A percentile compares a stretch with the other conserved stretches of the same genome.
Evolutionary conservation across 1,140 invertebrate species (phyloP).

Genomic region (Nylanderia fulva): DNA sequence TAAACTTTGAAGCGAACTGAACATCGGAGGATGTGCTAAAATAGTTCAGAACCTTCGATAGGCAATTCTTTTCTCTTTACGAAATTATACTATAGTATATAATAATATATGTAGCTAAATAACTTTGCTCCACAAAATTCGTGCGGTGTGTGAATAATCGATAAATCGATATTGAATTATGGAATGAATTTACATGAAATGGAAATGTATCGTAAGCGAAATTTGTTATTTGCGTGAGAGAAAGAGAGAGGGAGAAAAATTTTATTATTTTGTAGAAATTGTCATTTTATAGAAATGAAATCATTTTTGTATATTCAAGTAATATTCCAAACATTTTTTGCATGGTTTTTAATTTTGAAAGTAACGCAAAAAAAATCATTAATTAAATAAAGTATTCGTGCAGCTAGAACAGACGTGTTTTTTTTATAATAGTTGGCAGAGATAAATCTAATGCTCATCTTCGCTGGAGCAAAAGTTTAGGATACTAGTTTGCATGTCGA

Average conservation of each 20-base stretch:
- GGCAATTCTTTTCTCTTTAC: neutral
- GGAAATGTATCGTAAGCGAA: neutral
- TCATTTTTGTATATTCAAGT: neutral
- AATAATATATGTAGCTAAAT: neutral
- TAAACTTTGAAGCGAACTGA: constrained; percentile 68
- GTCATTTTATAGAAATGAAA: neutral
- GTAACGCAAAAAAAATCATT: neutral
- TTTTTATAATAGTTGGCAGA: neutral
- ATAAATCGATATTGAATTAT: neutral
- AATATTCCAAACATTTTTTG: neutral
- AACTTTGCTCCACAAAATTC: neutral
- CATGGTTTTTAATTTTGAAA: neutral
- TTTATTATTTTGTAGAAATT: neutral
- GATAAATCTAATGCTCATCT: constrained; percentile 3
- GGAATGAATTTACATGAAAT: neutral
- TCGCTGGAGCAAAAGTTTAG: constrained; percentile 44
- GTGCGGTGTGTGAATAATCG: neutral
- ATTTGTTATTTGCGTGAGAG: too few relatives aligned
- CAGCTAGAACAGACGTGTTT: neutral
- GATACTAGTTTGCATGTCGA: constrained; percentile 66
- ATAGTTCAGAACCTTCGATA: constrained; percentile 18
- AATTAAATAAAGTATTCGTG: neutral
- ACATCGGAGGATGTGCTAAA: constrained; percentile 15
- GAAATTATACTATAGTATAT: neutral
- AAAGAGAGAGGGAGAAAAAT: too few relatives aligned